phyloP scores from a whole-genome alignment of 2,797 vertebrate genomes.

The Tarsius wallacei region DNA sequence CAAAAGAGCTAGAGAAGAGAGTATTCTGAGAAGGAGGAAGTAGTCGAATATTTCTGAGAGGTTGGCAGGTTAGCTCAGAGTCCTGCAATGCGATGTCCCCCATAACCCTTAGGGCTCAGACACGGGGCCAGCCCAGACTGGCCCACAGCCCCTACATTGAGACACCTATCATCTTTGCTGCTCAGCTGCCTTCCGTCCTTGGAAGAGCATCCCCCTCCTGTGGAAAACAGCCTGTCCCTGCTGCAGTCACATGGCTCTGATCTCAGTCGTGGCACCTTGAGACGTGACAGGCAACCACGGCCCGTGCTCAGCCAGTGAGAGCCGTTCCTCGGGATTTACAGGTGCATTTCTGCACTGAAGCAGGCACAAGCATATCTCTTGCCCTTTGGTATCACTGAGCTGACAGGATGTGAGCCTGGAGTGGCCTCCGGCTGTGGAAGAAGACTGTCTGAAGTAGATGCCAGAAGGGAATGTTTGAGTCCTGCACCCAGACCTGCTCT shows the following conservation, averaged over 20 bases:
- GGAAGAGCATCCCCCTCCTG: neutral
- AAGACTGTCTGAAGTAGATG: neutral
- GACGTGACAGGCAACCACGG: fast-evolving
- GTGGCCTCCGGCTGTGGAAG: neutral
- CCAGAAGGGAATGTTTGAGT: neutral
- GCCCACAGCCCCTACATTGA: neutral
- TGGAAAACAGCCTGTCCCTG: neutral
- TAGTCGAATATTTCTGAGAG: neutral
- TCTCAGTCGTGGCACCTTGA: neutral
- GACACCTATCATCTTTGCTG: neutral
- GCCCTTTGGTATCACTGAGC: neutral
- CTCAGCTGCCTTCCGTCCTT: neutral
- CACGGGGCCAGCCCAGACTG: neutral
- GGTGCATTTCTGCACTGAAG: neutral
- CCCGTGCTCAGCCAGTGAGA: neutral
- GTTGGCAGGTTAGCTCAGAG: neutral
- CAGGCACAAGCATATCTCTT: neutral
- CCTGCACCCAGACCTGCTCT: neutral
- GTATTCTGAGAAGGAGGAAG: neutral
- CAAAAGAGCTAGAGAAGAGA: neutral
- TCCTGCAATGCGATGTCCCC: neutral
- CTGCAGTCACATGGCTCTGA: neutral
- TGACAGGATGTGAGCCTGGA: neutral
- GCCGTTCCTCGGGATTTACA: fast-evolving
- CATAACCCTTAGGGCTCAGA: neutral